Evolutionary conservation across 2,888 invertebrate species (phyloP).

Genomic region (Argynnis bischoffii): DNA sequence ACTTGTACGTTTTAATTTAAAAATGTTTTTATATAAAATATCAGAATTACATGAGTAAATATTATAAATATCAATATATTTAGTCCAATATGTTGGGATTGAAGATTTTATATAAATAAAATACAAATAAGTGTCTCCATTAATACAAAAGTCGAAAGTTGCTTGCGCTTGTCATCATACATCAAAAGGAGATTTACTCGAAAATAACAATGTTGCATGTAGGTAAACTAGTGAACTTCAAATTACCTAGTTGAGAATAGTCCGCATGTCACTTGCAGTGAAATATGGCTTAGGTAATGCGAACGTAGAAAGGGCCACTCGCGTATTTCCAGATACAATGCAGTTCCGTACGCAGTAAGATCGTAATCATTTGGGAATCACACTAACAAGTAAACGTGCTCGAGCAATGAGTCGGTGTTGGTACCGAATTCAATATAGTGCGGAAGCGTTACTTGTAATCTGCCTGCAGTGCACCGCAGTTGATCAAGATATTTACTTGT

Average conservation of each 20-base stretch:
- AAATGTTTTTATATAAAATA: too few species aligned
- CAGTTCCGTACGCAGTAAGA: constrained; percentile 55
- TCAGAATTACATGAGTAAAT: too few species aligned
- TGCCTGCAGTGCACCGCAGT: constrained; percentile 54
- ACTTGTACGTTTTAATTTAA: too few species aligned
- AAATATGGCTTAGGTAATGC: constrained; percentile 46
- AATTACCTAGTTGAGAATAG: constrained; percentile 45
- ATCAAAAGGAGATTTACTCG: constrained; percentile 42
- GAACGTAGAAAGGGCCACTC: constrained; percentile 43
- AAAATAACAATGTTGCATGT: constrained; percentile 38
- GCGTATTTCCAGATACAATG: constrained; percentile 50
- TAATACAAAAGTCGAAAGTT: constrained; percentile 41
- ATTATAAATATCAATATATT: too few species aligned
- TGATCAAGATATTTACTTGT: constrained; percentile 79
- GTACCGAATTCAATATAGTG: constrained; percentile 75
- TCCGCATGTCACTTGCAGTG: constrained; percentile 44
- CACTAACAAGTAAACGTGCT: constrained; percentile 73
- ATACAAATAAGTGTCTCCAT: constrained; percentile 22
- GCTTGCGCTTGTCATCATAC: constrained; percentile 39
- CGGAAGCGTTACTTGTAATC: constrained; percentile 75
- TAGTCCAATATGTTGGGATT: too few species aligned
- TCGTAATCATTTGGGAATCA: constrained; percentile 74
- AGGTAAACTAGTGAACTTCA: constrained; percentile 43
- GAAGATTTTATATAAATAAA: background rate
- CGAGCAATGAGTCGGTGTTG: constrained; percentile 64